Conservation (phyloP, 2,113 vertebrate genomes). For the Ctenodactylus gundi region DNA sequence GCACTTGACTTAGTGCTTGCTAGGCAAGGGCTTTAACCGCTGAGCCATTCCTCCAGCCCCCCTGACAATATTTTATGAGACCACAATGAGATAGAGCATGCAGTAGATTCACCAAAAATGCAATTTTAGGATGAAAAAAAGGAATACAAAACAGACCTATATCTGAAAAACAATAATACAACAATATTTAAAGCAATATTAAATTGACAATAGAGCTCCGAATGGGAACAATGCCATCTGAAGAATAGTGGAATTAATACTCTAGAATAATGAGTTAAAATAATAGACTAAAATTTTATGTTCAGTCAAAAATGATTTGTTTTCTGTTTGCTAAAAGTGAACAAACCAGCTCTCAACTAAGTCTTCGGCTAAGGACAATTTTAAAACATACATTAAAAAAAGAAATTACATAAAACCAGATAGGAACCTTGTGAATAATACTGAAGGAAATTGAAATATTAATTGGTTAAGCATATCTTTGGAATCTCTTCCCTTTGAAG, state of each 20-base stretch:
- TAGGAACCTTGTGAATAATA: not conserved
- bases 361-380: not conserved
- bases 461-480: not conserved
- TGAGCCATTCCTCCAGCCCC: too few species aligned
- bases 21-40: too few species aligned
- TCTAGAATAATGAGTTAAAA: not conserved
- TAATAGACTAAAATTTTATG: not conserved
- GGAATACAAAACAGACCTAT: not conserved
- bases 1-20: too few species aligned
- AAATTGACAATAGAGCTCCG: not conserved
- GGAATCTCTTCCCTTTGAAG: not conserved
- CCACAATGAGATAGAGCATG: not conserved
- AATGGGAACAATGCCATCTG: not conserved
- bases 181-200: too few species aligned
- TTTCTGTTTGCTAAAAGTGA: not conserved
- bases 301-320: not conserved
- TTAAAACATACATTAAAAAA: not conserved
- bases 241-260: not conserved
- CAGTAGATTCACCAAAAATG: not conserved
- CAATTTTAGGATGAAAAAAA: not conserved
- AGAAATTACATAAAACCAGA: not conserved
- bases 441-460: not conserved
- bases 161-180: not conserved
- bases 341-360: not conserved
- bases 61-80: too few species aligned